Conservation (phyloP, 2,113 vertebrate species). For the Urocynchramus pylzowi region DNA sequence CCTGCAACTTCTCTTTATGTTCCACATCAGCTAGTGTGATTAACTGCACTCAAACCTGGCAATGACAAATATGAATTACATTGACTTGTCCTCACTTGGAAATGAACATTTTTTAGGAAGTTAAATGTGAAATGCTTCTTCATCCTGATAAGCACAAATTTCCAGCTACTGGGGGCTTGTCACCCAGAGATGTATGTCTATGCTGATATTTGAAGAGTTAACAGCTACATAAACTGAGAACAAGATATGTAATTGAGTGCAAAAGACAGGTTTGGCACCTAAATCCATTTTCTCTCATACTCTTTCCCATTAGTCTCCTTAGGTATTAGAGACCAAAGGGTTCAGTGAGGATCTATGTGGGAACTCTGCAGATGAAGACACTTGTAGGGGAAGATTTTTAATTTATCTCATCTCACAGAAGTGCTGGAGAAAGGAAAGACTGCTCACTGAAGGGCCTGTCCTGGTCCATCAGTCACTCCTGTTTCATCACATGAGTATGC, state of each 20-base stretch:
- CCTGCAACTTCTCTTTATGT: background rate
- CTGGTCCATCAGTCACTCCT: background rate
- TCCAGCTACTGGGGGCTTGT: background rate
- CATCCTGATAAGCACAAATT: background rate
- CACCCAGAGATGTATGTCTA: background rate
- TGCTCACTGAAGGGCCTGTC: background rate
- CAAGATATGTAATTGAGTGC: background rate
- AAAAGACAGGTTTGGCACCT: background rate
- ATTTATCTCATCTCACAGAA: background rate
- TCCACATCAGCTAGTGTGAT: background rate
- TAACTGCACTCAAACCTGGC: background rate
- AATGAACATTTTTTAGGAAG: background rate
- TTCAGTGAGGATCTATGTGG: background rate
- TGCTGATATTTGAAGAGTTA: background rate
- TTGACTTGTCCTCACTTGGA: background rate
- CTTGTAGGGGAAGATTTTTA: background rate
- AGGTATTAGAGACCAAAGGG: background rate
- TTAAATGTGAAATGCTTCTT: background rate
- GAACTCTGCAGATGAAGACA: background rate
- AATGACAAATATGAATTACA: background rate
- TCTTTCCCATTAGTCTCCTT: background rate
- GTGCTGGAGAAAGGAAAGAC: background rate
- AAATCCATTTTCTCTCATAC: background rate
- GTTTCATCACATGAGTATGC: accelerated
- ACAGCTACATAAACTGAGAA: background rate